Evolutionary conservation across 2,888 invertebrate species (phyloP).

Genomic region (Trisateles emortualis): DNA sequence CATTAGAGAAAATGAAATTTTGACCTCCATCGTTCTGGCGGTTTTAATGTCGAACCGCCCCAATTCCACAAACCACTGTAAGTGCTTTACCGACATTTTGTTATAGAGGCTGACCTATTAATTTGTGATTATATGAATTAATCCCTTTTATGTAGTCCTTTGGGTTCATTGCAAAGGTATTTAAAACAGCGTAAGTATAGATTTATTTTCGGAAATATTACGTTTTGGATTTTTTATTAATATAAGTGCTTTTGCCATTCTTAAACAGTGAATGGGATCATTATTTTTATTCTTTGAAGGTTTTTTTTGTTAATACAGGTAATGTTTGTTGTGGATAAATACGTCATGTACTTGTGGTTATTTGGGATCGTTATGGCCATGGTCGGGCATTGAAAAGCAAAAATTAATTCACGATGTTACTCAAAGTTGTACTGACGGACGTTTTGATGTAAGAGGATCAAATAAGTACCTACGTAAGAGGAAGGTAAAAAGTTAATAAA

Average conservation of each 20-base stretch:
- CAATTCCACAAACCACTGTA: slow-evolving; percentile 38
- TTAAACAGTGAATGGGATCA: too few species aligned
- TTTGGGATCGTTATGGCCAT: too few species aligned
- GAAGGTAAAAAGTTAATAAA: too few species aligned
- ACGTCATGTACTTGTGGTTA: too few species aligned
- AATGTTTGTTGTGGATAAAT: too few species aligned
- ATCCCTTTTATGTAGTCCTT: slow-evolving; percentile 44
- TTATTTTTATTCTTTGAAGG: too few species aligned
- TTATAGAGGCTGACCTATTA: slow-evolving; percentile 33
- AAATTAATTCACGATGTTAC: too few species aligned
- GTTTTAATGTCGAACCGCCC: slow-evolving; percentile 34
- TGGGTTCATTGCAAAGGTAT: slow-evolving; percentile 23
- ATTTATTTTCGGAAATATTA: slow-evolving; percentile 4
- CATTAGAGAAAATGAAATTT: slow-evolving; percentile 76
- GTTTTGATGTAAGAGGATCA: too few species aligned
- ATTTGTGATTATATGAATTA: slow-evolving; percentile 40
- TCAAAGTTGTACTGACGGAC: too few species aligned
- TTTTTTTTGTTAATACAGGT: too few species aligned
- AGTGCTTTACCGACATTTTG: slow-evolving; percentile 43
- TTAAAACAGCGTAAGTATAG: slow-evolving; percentile 12
- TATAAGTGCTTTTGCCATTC: neutral
- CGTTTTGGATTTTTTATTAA: slow-evolving; percentile 16
- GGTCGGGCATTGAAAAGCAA: too few species aligned
- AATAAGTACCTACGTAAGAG: too few species aligned
- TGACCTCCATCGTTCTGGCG: slow-evolving; percentile 54